Base-by-base conservation (phyloP, 2,113 vertebrate species). In the Gopherus evgoodei region DNA sequence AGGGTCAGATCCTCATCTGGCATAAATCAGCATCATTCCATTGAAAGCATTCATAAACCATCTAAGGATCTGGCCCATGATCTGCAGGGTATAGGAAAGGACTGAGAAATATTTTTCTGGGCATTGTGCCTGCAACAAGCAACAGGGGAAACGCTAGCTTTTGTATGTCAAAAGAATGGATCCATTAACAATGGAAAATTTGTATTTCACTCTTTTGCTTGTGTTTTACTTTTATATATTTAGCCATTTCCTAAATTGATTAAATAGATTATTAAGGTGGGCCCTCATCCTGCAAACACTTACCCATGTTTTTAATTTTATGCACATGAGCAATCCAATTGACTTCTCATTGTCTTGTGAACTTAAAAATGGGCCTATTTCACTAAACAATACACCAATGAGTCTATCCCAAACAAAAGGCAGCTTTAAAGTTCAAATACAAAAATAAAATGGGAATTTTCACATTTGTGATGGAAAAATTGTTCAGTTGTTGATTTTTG, bases 41-140 rank as follows among this genome's bases (percentile, higher is more conserved):
- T 31, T 91, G 84, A 86, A 94, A 75, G 6, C 59, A 2, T 86
- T 93, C 16, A 53, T 75, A 14, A 31, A 3, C 1, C 1, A 13
- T 1, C 1, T 52, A 56, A 79, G 72, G 22, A 79, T 25, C 38
- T 35, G 86, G 76, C 1, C 1, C 0, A 1, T 2, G 27, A 85
- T 11, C 42, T 84, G 54, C 19, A 69, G 38, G 44, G 72, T 1
- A n/a, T 69, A 52, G 80, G 3, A 5, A 50, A 78, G 42, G 13
- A 7, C 42, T 47, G 25, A 47, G 3, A 78, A 25, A 78, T 44
- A 24, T 44, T 47, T 42, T 78, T 76, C 24, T 47, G 42, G 11
- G 44, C 6, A 44, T 21, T 72, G 1, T 38, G 90, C 86, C 76
- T 87, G 80, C 82, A 80, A 59, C 1, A 65, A 29, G 35, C 16